Evolutionary conservation across 2,797 vertebrate genomes (phyloP).

Genomic region (Crypturellus tataupa): DNA sequence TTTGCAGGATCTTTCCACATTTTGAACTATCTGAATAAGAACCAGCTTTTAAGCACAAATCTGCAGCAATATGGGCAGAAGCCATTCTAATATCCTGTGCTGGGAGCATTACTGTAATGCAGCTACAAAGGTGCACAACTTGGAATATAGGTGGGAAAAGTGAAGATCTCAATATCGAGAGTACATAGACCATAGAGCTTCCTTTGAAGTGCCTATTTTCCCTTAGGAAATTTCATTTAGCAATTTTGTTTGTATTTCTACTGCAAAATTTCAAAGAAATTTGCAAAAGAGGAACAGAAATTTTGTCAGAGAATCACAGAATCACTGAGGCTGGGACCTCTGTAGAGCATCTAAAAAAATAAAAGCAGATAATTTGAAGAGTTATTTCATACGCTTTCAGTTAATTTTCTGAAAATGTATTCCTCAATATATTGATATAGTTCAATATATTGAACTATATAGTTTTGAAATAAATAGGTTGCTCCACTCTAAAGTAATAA

Average conservation of each 20-base stretch:
- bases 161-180: not conserved
- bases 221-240: not conserved
- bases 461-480: conserved; percentile 15
- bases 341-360: not conserved
- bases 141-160: not conserved
- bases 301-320: not conserved
- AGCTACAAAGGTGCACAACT: not conserved
- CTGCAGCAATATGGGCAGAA: not conserved
- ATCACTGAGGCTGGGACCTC: not conserved
- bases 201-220: not conserved
- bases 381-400: not conserved
- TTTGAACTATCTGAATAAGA: not conserved
- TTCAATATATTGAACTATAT: not conserved
- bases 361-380: too few relatives aligned
- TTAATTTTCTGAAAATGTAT: not conserved
- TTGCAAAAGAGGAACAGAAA: not conserved
- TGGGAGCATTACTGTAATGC: not conserved
- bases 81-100: not conserved
- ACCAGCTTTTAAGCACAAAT: not conserved
- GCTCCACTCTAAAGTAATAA: not conserved
- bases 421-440: not conserved
- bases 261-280: not conserved
- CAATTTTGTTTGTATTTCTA: not conserved
- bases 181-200: not conserved
- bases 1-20: not conserved